Base-by-base conservation (phyloP, 2,113 vertebrate species). In the Poeciliopsis occidentalis region DNA sequence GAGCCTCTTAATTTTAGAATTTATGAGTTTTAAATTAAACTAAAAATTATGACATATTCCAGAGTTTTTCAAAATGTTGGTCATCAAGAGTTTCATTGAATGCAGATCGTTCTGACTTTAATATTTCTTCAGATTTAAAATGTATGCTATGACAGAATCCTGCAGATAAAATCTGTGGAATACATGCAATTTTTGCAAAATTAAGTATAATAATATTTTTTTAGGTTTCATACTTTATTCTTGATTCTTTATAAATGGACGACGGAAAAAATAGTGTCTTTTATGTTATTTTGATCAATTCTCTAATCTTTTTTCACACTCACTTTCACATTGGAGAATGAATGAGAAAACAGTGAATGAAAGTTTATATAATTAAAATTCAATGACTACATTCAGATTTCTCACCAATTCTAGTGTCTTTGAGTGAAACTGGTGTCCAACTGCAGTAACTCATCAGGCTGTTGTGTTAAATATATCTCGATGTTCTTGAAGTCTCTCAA, bases 301-400 rank as follows among this genome's bases (percentile, higher is more conserved):
- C 11, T 13, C 0, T 15, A 41, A 41, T 41, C 10, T 37, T 41
- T 13, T 15, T 41, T 41, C 19, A 17, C 17, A 47, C 15, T 47
- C 17, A 47, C 44, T 69, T 73, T 83, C 60, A 81, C 73, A 80
- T 64, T 31, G 65, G 75, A 87, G 69, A 75, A 65, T 64, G 81
- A 89, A 82, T 81, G 84, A 69, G 80, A 83, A 86, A 71, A 88
- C 73, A 81, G 84, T 81, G 73, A 83, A 87, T 86, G 80, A 84
- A 87, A 88, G 69, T 82, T 81, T 85, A 81, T 71, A 74, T 82
- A 69, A 87, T 83, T 67, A 34, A 64, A 88, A 76, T 74, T 85
- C 76, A 74, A 27, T 82, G 83, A 86, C 87, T 80, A 83, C 80
- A 73, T 47, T 47, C 65, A 73, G 57, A 84, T 76, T 88, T 79